Base-by-base conservation (phyloP, 2,888 invertebrate genomes). In the Sepioteuthis lessoniana region DNA sequence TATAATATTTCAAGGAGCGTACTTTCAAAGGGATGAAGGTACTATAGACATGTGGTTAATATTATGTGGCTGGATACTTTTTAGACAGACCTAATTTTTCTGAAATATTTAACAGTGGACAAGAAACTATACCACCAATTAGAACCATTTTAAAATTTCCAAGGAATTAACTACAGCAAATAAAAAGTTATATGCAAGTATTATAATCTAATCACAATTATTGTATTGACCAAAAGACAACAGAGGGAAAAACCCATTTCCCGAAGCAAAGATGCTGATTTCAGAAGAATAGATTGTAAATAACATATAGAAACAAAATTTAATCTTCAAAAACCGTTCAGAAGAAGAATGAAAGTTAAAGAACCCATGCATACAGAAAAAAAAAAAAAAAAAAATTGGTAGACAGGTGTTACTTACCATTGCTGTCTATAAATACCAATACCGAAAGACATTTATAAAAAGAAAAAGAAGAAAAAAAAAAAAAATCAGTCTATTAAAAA, bases 331-430 rank as follows among this genome's bases (percentile, higher is more conserved):
- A 76, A 16, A 10, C 10, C 13, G 19, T 35, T n/a, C 16, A n/a
- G 19, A 35, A 76, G n/a, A 76, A 25, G n/a, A n/a, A 10, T 16
- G n/a, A 10, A 60, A 31, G n/a, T 76, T 35, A 3, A 76, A 76
- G 76, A 76, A 76, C 76, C 76, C 76, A 76, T 76, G 76, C 76
- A 76, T 76, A 16, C n/a, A 76, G n/a, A n/a, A n/a, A n/a, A n/a
- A n/a, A n/a, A n/a, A n/a, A n/a, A n/a, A n/a, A 8, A n/a, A 19
- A 8, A 13, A 13, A n/a, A 35, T 76, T 76, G n/a, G 76, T 13
- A 76, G 13, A 35, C 13, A 16, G n/a, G 8, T 10, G 2, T 76
- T 76, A 76, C 76, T 76, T 76, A 76, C 76, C 76, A 76, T 76
- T 35, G n/a, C 8, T 19, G 16, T 13, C n/a, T 76, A n/a, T 76